These are phyloP conservation scores for Scolanthus callimorphus DNA, from an alignment of 92 coral and sea anemone genomes.

Conservation along the genomic window DNA sequence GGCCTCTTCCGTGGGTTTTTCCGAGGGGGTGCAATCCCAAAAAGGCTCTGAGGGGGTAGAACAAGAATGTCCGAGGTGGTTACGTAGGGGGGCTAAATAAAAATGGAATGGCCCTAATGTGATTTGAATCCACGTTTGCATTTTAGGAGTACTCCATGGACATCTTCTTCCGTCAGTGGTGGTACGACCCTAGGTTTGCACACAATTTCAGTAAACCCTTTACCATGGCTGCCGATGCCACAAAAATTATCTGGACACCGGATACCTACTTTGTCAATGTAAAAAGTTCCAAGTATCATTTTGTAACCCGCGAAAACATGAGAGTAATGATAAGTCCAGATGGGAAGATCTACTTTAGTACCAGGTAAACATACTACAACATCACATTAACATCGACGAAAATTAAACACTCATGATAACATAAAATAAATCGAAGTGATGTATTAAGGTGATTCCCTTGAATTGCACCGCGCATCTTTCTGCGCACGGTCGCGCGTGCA, in stretches of 20 bases:
- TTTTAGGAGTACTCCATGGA: constrained; percentile 81
- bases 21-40: too few relatives aligned
- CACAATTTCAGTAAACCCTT: constrained; percentile 71
- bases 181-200: constrained; percentile 88
- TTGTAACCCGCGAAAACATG: constrained; percentile 84
- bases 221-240: constrained; percentile 88
- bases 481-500: too few relatives aligned
- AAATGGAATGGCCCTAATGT: too few relatives aligned
- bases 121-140: not conserved
- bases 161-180: constrained; percentile 90
- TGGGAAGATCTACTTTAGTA: constrained; percentile 67
- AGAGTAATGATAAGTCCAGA: constrained; percentile 73
- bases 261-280: constrained; percentile 91
- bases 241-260: constrained; percentile 85
- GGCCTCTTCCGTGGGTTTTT: too few relatives aligned
- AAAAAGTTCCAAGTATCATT: constrained; percentile 71
- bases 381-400: too few relatives aligned
- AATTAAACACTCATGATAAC: too few relatives aligned
- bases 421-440: too few relatives aligned
- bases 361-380: constrained; percentile 34
- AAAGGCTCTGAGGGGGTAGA: too few relatives aligned
- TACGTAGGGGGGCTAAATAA: too few relatives aligned
- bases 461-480: too few relatives aligned
- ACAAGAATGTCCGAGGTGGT: too few relatives aligned
- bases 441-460: too few relatives aligned